Evolutionary conservation across 2,888 invertebrate species (phyloP).

Genomic region (Andrena minutula): DNA sequence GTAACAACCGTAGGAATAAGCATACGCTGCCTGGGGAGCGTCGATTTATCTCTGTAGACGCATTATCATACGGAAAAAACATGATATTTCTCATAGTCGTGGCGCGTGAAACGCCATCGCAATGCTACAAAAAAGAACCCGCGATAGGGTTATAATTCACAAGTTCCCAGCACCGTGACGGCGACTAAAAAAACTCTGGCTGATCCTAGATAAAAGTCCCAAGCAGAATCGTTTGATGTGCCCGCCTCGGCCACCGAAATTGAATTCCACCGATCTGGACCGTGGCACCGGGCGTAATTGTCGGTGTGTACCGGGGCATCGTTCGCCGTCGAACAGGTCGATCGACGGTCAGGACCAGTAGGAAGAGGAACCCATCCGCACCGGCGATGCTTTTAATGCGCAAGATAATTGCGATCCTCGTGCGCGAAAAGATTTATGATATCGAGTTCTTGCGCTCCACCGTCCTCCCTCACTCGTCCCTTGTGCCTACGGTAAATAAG

Average conservation of each 20-base stretch:
- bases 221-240: conserved; percentile 12
- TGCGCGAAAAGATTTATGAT: conserved; percentile 80
- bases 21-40: neutral
- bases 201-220: conserved; percentile 3
- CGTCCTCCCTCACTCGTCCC: neutral
- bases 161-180: conserved; percentile 26
- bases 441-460: conserved; percentile 37
- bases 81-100: conserved; percentile 34
- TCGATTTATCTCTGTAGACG: conserved; percentile 18
- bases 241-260: neutral
- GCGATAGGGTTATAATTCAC: conserved; percentile 31
- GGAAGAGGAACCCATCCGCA: conserved; percentile 66
- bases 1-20: neutral
- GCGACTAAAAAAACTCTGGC: neutral
- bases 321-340: neutral
- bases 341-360: neutral
- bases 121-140: conserved; percentile 12
- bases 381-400: conserved; percentile 80
- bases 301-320: neutral
- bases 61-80: conserved; percentile 33
- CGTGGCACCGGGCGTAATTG: neutral
- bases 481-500: conserved; percentile 75
- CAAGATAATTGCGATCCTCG: conserved; percentile 80
- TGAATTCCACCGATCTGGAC: neutral
- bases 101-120: conserved; percentile 37